Conservation (phyloP, 2,797 vertebrate genomes). For the Malurus splendens region DNA sequence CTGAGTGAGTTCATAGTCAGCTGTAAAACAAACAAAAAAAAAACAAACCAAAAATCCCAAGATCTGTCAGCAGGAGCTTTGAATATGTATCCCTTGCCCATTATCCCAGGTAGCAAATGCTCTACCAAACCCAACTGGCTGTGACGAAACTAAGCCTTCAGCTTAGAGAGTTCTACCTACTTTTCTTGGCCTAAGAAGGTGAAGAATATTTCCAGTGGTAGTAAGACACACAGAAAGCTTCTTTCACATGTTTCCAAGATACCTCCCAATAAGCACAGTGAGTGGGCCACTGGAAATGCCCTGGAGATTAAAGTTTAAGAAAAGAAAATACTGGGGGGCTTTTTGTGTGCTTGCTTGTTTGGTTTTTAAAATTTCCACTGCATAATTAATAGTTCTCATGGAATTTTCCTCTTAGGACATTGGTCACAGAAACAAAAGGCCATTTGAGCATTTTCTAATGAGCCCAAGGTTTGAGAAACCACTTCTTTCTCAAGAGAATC, state of each 20-base stretch:
- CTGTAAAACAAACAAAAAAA: slow-evolving; percentile 68
- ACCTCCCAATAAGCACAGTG: background rate
- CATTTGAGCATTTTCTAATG: background rate
- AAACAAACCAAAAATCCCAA: background rate
- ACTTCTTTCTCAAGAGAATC: background rate
- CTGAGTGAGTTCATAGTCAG: slow-evolving; percentile 88
- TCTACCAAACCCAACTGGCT: background rate
- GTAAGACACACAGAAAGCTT: background rate
- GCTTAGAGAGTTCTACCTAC: background rate
- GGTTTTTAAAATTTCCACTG: background rate
- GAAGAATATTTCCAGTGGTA: background rate
- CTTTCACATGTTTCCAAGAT: background rate
- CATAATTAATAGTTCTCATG: background rate
- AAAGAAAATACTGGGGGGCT: background rate
- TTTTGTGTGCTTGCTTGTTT: background rate
- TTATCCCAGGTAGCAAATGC: background rate
- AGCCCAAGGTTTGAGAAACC: background rate
- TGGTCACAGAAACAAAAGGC: background rate
- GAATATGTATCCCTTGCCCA: background rate
- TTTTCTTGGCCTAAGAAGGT: background rate
- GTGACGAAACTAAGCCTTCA: background rate
- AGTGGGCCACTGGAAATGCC: background rate
- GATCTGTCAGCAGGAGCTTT: background rate
- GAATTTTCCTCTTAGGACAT: background rate
- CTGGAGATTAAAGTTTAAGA: background rate